These are phyloP conservation scores for Scaptomyza flava DNA, from an alignment of 2,888 invertebrate genomes.

Conservation along the genomic window DNA sequence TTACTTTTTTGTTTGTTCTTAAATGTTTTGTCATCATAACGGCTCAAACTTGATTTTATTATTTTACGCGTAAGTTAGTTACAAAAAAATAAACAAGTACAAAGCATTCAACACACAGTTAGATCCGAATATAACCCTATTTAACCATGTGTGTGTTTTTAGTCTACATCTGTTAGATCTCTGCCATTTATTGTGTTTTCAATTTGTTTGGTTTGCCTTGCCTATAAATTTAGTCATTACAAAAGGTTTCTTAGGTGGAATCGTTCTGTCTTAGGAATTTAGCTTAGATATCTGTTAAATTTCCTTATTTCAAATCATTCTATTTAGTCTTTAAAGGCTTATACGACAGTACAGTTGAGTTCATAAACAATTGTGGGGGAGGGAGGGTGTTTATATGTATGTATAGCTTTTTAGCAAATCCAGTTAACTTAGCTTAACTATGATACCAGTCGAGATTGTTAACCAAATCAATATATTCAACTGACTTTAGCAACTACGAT, in stretches of 20 bases:
- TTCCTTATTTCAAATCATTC: constrained; percentile 77
- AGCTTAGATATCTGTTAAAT: constrained; percentile 73
- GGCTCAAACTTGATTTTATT: constrained; percentile 21
- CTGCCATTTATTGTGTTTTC: constrained; percentile 36
- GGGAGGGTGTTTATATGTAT: constrained; percentile 12
- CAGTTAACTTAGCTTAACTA: constrained; percentile 72
- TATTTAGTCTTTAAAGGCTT: constrained; percentile 73
- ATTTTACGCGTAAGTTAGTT: constrained; percentile 20
- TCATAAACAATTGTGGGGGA: constrained; percentile 11
- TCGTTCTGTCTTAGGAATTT: constrained; percentile 80
- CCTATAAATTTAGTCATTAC: constrained; percentile 74
- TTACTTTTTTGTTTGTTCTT: neutral
- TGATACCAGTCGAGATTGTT: constrained; percentile 69
- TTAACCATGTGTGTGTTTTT: constrained; percentile 21
- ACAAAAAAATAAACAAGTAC: constrained; percentile 41
- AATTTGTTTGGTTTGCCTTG: constrained; percentile 38
- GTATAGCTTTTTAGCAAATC: constrained; percentile 29
- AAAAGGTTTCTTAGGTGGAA: constrained; percentile 79
- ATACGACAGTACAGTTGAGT: constrained; percentile 41
- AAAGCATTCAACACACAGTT: constrained; percentile 53
- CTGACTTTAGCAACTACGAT: constrained; percentile 49
- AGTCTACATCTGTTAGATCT: constrained; percentile 42
- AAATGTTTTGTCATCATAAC: constrained; percentile 9
- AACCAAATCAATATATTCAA: constrained; percentile 49
- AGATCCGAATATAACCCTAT: constrained; percentile 17